A percentile compares a stretch with the other conserved stretches of the same genome.
phyloP scores from a whole-genome alignment of 2,113 vertebrate species.

The Polypterus senegalus region DNA sequence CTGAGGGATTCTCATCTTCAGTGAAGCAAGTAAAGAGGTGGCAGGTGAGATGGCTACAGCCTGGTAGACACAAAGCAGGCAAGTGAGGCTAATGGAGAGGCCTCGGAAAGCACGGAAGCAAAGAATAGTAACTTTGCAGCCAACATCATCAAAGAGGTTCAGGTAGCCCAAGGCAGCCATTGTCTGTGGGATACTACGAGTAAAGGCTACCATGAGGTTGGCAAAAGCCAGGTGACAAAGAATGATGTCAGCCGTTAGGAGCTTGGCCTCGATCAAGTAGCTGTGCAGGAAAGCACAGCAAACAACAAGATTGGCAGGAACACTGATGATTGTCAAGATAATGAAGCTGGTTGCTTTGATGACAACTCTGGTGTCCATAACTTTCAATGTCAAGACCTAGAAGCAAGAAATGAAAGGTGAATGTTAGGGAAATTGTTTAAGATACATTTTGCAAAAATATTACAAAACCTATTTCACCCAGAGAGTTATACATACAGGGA shows the following conservation, averaged over 20 bases:
- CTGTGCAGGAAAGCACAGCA: slow-evolving; percentile 8
- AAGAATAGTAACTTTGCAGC: slow-evolving; percentile 13
- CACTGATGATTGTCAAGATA: slow-evolving; percentile 12
- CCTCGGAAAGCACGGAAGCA: slow-evolving; percentile 8
- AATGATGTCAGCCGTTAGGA: slow-evolving; percentile 8
- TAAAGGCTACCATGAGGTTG: slow-evolving; percentile 13
- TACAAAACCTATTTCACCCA: too few species aligned
- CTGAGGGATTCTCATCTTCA: slow-evolving; percentile 9
- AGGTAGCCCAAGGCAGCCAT: slow-evolving; percentile 9
- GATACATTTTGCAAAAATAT: too few species aligned
- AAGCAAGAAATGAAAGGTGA: too few species aligned
- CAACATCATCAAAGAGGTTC: slow-evolving; percentile 13
- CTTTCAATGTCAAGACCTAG: too few species aligned
- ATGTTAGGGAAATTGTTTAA: too few species aligned
- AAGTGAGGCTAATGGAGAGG: slow-evolving; percentile 14
- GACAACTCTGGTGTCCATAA: slow-evolving; percentile 5
- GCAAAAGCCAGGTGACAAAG: slow-evolving; percentile 6
- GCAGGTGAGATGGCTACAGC: slow-evolving; percentile 10
- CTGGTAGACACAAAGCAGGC: slow-evolving; percentile 12
- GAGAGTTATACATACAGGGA: too few species aligned
- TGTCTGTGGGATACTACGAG: slow-evolving; percentile 13
- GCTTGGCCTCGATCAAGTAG: slow-evolving; percentile 8
- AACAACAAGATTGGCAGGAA: slow-evolving; percentile 16
- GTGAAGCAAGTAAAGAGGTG: slow-evolving; percentile 1
- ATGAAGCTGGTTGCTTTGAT: slow-evolving; percentile 13